Conservation (phyloP, 2,888 invertebrate species). For the Ormyrus pomaceus region DNA sequence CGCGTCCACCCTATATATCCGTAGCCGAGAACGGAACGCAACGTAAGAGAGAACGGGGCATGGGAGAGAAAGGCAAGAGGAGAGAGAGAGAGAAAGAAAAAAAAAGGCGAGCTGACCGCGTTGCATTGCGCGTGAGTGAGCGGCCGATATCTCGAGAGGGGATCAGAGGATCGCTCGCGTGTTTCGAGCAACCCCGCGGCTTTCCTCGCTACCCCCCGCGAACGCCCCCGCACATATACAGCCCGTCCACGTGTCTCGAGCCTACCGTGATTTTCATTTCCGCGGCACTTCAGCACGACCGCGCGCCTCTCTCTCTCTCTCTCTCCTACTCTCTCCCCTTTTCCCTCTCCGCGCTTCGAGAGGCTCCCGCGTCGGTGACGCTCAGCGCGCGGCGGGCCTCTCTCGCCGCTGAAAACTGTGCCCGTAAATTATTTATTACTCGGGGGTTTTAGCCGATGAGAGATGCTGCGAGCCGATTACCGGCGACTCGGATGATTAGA, state of each 20-base stretch:
- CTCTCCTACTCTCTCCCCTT: constrained; percentile 31
- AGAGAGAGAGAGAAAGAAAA: constrained; percentile 36
- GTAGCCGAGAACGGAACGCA: neutral
- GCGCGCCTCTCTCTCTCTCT: constrained; percentile 55
- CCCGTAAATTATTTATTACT: neutral
- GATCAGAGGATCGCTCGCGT: constrained; percentile 76
- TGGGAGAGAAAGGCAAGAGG: constrained; percentile 5
- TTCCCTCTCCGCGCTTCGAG: neutral
- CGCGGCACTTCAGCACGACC: constrained; percentile 67
- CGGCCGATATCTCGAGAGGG: constrained; percentile 75
- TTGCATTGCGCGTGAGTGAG: constrained; percentile 70
- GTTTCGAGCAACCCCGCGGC: constrained; percentile 70
- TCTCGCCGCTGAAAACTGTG: neutral
- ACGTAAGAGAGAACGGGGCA: constrained; percentile 1
- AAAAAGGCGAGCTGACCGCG: constrained; percentile 60
- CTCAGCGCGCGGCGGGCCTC: neutral
- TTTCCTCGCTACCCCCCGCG: constrained; percentile 61
- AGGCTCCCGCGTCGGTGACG: constrained; percentile 15
- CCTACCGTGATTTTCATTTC: constrained; percentile 74
- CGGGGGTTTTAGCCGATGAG: neutral
- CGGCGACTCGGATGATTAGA: no score
- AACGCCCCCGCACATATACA: constrained; percentile 54
- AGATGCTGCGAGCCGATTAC: no score
- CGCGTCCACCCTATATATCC: neutral
- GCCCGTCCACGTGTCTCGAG: constrained; percentile 73